These are phyloP conservation scores for Virgularia gustaviana DNA, from an alignment of 92 coral and sea anemone species.

Conservation along the genomic window DNA sequence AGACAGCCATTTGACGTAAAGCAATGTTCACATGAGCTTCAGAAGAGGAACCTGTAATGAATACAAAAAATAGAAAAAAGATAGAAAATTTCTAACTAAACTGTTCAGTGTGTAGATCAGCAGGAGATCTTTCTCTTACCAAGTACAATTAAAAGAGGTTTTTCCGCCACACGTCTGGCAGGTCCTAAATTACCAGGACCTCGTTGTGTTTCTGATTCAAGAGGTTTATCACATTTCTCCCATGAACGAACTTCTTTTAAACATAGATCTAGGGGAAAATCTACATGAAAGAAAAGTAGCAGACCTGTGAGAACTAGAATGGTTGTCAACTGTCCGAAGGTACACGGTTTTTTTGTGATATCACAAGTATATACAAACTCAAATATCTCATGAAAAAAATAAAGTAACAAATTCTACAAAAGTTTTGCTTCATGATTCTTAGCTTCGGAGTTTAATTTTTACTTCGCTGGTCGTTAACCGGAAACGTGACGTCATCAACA, in stretches of 20 bases:
- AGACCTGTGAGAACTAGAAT: not conserved
- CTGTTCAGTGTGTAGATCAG: not conserved
- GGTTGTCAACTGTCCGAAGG: not conserved
- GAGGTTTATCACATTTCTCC: constrained; percentile 36
- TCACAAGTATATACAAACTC: too few relatives aligned
- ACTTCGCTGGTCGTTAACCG: constrained; percentile 46
- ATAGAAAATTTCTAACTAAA: not conserved
- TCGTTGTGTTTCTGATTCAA: constrained; percentile 59
- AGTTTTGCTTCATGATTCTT: too few relatives aligned
- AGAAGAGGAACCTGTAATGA: constrained; percentile 51
- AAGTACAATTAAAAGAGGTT: constrained; percentile 78
- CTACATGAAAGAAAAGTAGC: not conserved
- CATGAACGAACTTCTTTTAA: constrained; percentile 30
- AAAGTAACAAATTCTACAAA: too few relatives aligned
- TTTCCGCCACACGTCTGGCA: constrained; percentile 81
- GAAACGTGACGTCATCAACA: constrained; percentile 55
- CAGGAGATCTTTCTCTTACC: constrained; percentile 3
- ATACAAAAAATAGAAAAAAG: too few relatives aligned
- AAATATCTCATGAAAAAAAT: too few relatives aligned
- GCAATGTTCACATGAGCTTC: constrained; percentile 16
- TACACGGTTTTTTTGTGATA: too few relatives aligned
- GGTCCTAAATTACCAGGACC: constrained; percentile 90
- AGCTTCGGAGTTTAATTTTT: too few relatives aligned
- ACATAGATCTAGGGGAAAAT: constrained; percentile 44
- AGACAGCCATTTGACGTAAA: constrained; percentile 72